Percentiles rank a stretch among this genome's conserved stretches.
phyloP scores from a whole-genome alignment of 2,888 invertebrate genomes.

The Drepana falcataria region DNA sequence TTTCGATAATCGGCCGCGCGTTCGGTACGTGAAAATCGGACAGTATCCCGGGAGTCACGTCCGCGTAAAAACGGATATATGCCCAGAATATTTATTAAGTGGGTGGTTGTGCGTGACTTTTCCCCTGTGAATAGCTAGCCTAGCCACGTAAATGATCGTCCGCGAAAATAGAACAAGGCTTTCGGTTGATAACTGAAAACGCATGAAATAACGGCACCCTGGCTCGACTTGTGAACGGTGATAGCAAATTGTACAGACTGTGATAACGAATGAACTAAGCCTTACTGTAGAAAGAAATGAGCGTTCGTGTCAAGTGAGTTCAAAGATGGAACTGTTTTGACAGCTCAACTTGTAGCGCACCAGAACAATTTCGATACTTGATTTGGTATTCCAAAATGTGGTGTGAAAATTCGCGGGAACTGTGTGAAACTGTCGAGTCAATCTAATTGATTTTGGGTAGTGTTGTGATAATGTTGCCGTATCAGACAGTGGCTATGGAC shows the following conservation, averaged over 20 bases:
- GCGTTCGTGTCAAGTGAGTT: constrained; percentile 23
- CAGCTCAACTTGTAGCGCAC: constrained; percentile 7
- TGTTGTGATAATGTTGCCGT: constrained; percentile 85
- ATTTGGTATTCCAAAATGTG: constrained; percentile 33
- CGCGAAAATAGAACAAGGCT: constrained; percentile 61
- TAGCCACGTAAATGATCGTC: constrained; percentile 65
- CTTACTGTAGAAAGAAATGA: constrained; percentile 17
- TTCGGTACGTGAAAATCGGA: constrained; percentile 78
- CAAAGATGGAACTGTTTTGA: constrained; percentile 38
- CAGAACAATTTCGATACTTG: constrained; percentile 18
- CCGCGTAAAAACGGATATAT: constrained; percentile 79
- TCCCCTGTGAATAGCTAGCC: constrained; percentile 70
- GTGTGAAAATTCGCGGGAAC: constrained; percentile 40
- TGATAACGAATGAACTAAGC: constrained; percentile 12
- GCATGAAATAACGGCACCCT: constrained; percentile 27
- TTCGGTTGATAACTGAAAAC: constrained; percentile 68
- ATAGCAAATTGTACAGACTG: constrained; percentile 9
- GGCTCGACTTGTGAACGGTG: constrained; percentile 25
- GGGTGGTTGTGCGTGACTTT: constrained; percentile 79
- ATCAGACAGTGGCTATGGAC: constrained; percentile 93
- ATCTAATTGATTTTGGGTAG: constrained; percentile 31
- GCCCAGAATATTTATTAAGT: constrained; percentile 81
- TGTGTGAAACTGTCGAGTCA: constrained; percentile 30
- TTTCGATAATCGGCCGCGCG: constrained; percentile 78
- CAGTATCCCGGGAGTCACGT: constrained; percentile 75